Evolutionary conservation across 2,888 invertebrate species (phyloP), one percentile per base, ranked within the genome.

Genomic region (Strigamia transsilvanica): DNA sequence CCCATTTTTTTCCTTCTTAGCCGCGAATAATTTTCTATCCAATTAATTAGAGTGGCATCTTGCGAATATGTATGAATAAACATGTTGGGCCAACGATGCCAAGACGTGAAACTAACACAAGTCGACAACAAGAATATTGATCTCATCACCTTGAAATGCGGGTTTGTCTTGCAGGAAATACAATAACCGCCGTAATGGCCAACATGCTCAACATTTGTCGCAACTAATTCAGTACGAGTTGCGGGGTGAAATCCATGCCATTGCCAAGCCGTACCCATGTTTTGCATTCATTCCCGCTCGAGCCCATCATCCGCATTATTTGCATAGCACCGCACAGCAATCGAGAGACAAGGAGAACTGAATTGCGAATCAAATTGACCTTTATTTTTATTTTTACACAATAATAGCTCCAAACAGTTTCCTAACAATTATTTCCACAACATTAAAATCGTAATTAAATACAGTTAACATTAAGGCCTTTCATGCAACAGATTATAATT

Each of bases 141-240:
- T 73, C 73, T 32, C 73, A 32, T 73, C 73, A 73, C 73, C 73
- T 73, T 73, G 15, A 56, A 73, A 73, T 73, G 73, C 32, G 27
- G 73, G 73, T 73, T 73, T 73, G 73, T 73, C 73, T 73, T 73
- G 73, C 73, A 73, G 73, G 73, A 73, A 73, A 73, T 73, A 73
- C 73, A 73, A 73, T 73, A 73, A 73, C 73, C 73, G 32, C 5
- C 73, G 73, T 73, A 73, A 73, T 73, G 32, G 73, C 73, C 73
- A 73, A 73, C 73, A 73, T 32, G 73, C 73, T 32, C 73, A 73
- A 32, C 73, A 73, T 73, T 73, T 73, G 73, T 73, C 73, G 73
- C 73, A 73, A 73, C 73, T 73, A 73, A 73, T 73, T 73, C 73
- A 3, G 21, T n/a, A 56, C 56, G 56, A 56, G 56, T 56, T 56